Base-by-base conservation (phyloP, 2,888 invertebrate species). In the Gari tellinella region DNA sequence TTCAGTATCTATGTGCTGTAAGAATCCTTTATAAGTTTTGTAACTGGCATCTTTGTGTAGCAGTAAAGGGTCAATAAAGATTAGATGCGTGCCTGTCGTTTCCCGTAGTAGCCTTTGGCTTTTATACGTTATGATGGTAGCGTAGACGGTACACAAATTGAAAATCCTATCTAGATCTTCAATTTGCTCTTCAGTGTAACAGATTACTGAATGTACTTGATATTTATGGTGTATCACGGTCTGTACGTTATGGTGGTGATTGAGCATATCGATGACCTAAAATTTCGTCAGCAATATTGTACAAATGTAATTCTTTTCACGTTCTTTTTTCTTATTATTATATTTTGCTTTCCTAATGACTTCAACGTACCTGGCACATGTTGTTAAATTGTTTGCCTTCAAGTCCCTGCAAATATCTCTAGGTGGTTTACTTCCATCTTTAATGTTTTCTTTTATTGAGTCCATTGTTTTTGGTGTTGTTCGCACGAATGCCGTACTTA, bases 31-130 rank as follows among this genome's bases (percentile, higher is more conserved):
- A 48, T 70, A 64, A 12, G 60, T 70, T 41, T 45, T 45, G 37
- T 60, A 64, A 15, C 65, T 51, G 0, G 70, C 64, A 46, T 70
- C 70, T 40, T 70, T 64, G 25, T 72, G 61, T 15, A 72, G 49
- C 38, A 57, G 19, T 8, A 66, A 38, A 0, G 69, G 69, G 7
- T 69, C 65, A 40, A 75, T 14, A 15, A 75, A 61, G 2, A 69
- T 31, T 2, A 65, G 69, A 15, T 53, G 15, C 17, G 56, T 31
- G 17, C 56, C 52, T 41, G 61, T 56, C 7, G 45, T 41, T 51
- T 61, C 65, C 31, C 66, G 56, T 12, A 65, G 14, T 10, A 65
- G 37, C 41, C 58, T 55, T 31, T 60, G 26, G 43, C 66, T 70
- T 51, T 75, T 60, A 43, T 69, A 75, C 23, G 8, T n/a, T 53